Evolutionary conservation across 2,888 invertebrate species (phyloP).

Genomic region (Petrophora chlorosata): DNA sequence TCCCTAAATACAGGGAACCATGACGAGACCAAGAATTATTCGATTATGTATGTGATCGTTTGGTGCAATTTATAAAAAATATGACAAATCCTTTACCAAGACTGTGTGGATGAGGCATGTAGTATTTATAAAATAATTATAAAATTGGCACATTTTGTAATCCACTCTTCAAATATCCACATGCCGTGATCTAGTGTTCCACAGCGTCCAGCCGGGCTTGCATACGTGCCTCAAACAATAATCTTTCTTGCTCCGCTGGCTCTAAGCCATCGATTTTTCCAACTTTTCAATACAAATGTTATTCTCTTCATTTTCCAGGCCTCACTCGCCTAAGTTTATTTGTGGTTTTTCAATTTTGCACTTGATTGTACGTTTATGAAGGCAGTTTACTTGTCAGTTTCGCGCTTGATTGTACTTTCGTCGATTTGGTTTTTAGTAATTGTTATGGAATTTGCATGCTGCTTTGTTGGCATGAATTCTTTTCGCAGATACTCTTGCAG

Average conservation of each 20-base stretch:
- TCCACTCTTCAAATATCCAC: no score
- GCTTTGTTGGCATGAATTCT: not conserved
- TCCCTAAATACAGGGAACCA: no score
- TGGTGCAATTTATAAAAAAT: no score
- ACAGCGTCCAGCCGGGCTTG: not conserved
- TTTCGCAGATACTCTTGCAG: no score
- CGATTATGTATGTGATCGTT: no score
- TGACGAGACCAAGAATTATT: no score
- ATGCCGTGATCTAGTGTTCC: not conserved
- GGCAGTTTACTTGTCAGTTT: slow-evolving; percentile 4
- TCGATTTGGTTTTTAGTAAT: slow-evolving; percentile 3
- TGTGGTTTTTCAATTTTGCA: slow-evolving; percentile 18
- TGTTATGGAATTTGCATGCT: not conserved
- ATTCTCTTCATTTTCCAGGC: slow-evolving; percentile 22
- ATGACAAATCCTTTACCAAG: no score
- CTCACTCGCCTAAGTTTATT: slow-evolving; percentile 6
- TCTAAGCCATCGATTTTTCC: slow-evolving; percentile 24
- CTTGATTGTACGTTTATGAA: slow-evolving; percentile 19
- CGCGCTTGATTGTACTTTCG: slow-evolving; percentile 4
- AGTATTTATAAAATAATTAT: no score
- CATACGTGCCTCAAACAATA: slow-evolving; percentile 38
- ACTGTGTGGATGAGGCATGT: no score
- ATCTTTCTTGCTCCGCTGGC: slow-evolving; percentile 26
- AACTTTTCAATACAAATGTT: slow-evolving; percentile 26
- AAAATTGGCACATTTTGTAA: no score